These are phyloP conservation scores for Drosophila maculinotata DNA, from an alignment of 2,888 invertebrate species.

Conservation along the genomic window DNA sequence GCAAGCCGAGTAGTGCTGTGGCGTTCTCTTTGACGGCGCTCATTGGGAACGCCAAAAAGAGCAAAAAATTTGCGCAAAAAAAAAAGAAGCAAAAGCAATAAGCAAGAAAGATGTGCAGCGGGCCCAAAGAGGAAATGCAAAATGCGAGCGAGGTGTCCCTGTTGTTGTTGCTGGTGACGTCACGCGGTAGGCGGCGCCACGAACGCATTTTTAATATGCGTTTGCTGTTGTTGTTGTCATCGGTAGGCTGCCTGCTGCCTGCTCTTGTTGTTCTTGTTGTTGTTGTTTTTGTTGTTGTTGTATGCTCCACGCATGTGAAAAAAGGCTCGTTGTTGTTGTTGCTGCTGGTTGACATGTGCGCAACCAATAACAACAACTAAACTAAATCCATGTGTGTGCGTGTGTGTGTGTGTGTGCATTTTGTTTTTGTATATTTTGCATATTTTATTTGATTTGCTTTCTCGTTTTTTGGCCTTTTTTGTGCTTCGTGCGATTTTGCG, in stretches of 20 bases:
- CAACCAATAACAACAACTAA: conserved; percentile 79
- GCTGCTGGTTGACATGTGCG: conserved; percentile 59
- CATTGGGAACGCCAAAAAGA: conserved; percentile 57
- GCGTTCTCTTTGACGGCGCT: conserved; percentile 59
- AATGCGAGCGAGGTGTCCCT: conserved; percentile 47
- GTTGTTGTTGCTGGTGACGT: conserved; percentile 63
- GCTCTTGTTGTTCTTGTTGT: conserved; percentile 18
- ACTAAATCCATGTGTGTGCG: conserved; percentile 50
- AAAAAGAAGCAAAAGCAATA: conserved; percentile 44
- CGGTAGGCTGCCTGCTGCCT: conserved; percentile 41
- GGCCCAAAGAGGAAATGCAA: conserved; percentile 69
- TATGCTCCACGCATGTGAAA: conserved; percentile 16
- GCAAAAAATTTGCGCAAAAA: conserved; percentile 49
- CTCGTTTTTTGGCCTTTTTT: conserved; percentile 69
- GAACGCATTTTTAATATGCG: conserved; percentile 78
- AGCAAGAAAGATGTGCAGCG: conserved; percentile 54
- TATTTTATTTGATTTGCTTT: conserved; percentile 75
- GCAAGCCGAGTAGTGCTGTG: conserved; percentile 36
- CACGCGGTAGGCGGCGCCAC: conserved; percentile 76
- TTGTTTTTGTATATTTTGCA: conserved; percentile 77
- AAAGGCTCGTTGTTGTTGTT: conserved; percentile 45
- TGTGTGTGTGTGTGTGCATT: conserved; percentile 35
- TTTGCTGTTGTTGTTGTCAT: conserved; percentile 37
- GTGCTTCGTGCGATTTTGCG: conserved; percentile 53
- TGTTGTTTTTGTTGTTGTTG: conserved; percentile 31